These are phyloP conservation scores for Oceanodroma leucorhoa DNA, from an alignment of 2,797 vertebrate species.

Conservation along the genomic window DNA sequence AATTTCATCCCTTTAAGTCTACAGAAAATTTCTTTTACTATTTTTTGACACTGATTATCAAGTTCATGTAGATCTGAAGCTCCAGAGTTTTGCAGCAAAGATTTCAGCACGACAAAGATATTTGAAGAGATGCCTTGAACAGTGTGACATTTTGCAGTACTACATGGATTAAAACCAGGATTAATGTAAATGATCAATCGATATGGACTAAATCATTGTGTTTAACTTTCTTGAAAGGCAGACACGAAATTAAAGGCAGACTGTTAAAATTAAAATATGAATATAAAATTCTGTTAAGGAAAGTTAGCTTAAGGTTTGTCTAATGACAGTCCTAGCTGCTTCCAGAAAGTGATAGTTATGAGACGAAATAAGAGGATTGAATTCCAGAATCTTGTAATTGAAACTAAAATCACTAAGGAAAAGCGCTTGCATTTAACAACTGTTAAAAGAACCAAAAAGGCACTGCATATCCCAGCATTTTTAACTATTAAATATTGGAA, in stretches of 20 bases:
- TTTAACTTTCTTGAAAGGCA: not conserved
- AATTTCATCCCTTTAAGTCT: not conserved
- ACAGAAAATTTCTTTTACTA: not conserved
- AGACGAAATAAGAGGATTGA: slow-evolving; percentile 27
- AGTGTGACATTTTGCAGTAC: not conserved
- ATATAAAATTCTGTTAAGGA: slow-evolving; percentile 17
- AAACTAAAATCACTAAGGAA: not conserved
- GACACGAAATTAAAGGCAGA: slow-evolving; percentile 47
- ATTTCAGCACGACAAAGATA: not conserved
- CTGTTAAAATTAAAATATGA: slow-evolving; percentile 12
- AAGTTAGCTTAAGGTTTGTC: not conserved
- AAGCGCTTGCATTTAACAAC: not conserved
- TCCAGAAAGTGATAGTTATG: not conserved
- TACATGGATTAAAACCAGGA: not conserved
- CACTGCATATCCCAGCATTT: not conserved
- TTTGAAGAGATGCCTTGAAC: slow-evolving; percentile 6
- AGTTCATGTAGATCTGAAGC: not conserved
- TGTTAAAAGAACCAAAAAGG: not conserved
- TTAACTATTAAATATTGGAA: not conserved
- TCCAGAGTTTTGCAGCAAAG: slow-evolving; percentile 7
- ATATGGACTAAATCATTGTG: slow-evolving; percentile 22
- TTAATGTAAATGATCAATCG: slow-evolving; percentile 43
- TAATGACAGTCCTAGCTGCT: not conserved
- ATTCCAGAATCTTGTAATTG: not conserved
- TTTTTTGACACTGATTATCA: not conserved